Evolutionary conservation across 1,140 invertebrate genomes (phyloP), one percentile per base, ranked within the genome.

Genomic region (Nylanderia fulva): DNA sequence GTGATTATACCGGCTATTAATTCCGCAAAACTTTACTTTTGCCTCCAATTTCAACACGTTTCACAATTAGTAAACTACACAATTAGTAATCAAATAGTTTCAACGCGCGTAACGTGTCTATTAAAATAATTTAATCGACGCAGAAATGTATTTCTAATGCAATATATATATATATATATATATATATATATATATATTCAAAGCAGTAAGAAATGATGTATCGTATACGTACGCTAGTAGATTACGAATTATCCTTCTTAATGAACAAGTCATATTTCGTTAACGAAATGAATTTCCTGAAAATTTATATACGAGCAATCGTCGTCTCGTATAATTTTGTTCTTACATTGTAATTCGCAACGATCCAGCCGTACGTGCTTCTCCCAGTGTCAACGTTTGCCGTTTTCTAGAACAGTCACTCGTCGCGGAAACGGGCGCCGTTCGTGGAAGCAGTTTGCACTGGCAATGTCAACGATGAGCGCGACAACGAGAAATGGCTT

Each of bases 381-480:
- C 36, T 18, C 18, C 42, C 33, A n/a, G 36, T 21, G 36, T 45
- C 66, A 66, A 27, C 48, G 27, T 42, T 58, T 13, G 48, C 64
- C 52, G 21, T n/a, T 54, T 80, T 58, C 48, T 33, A 54, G 77
- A 52, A 71, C 64, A 56, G 42, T 79, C 61, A n/a, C 45, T 48
- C 66, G 64, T 71, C 24, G 27, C 66, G 54, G 33, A 33, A 58
- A 82, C 48, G 36, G 27, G 24, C 77, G 36, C 24, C 52, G n/a
- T 82, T 82, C 77, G 77, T 82, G 29, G 77, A 82, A 82, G 66
- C 66, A 60, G 77, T 82, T 82, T 82, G 77, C 66, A 29, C 72
- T 33, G 45, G 54, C 72, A 54, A 36, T 86, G 88, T 75, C 83
- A 52, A 71, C 87, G 87, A 88, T 76, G 74, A 74, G 76, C 75